Percentiles rank a stretch among this genome's conserved stretches.
Evolutionary conservation across 2,888 invertebrate genomes (phyloP).

Genomic region (Parnassius glacialis): DNA sequence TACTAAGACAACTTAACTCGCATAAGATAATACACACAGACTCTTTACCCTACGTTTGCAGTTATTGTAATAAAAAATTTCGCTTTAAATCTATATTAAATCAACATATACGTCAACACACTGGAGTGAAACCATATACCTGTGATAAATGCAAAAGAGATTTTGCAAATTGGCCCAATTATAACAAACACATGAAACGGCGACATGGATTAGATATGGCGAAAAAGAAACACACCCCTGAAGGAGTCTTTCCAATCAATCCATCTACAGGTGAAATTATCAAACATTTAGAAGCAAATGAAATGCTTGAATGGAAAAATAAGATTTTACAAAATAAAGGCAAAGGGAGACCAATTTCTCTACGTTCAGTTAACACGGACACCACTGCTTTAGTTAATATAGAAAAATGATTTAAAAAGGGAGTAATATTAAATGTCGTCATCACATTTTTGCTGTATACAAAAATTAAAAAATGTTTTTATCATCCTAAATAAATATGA

Average conservation of each 20-base stretch:
- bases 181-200: constrained; percentile 89
- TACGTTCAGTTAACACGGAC: constrained; percentile 22
- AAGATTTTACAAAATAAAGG: constrained; percentile 38
- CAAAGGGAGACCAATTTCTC: constrained; percentile 19
- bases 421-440: too few species aligned
- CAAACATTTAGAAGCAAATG: constrained; percentile 42
- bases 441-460: too few species aligned
- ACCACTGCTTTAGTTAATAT: not conserved
- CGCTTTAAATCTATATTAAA: constrained; percentile 85
- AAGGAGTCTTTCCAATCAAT: constrained; percentile 55
- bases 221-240: constrained; percentile 60
- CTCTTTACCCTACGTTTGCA: constrained; percentile 85
- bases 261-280: constrained; percentile 46
- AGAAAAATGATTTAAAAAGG: not conserved
- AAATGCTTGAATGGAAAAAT: constrained; percentile 54
- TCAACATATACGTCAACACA: constrained; percentile 85
- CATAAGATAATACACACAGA: constrained; percentile 87
- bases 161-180: constrained; percentile 89
- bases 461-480: too few species aligned
- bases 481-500: too few species aligned
- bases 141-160: constrained; percentile 83
- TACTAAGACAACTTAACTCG: constrained; percentile 70
- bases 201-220: constrained; percentile 79
- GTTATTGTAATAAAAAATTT: constrained; percentile 85
- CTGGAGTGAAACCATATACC: constrained; percentile 84